A percentile compares a stretch with the other conserved stretches of the same genome.
phyloP scores from a whole-genome alignment of 2,888 invertebrate genomes.

The Chelonus formosanus region DNA sequence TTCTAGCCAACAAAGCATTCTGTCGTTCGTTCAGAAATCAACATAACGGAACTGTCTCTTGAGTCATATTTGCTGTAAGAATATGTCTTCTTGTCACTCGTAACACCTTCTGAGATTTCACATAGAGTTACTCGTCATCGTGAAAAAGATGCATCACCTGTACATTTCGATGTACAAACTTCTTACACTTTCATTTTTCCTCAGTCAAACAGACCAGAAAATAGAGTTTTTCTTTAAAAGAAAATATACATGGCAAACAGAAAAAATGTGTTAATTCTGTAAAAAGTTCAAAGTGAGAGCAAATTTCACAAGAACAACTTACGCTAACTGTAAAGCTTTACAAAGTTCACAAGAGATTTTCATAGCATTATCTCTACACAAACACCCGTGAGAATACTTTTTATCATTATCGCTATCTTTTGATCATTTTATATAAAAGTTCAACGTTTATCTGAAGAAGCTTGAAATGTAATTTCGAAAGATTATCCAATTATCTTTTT shows the following conservation, averaged over 20 bases:
- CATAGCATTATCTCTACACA: too few species aligned
- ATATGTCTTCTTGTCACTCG: constrained; percentile 29
- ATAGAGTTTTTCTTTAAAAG: constrained; percentile 7
- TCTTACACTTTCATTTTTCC: not conserved
- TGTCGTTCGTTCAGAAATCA: constrained; percentile 7
- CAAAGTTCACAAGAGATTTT: too few species aligned
- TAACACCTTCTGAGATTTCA: constrained; percentile 15
- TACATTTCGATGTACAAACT: constrained; percentile 2
- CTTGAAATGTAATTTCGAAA: too few species aligned
- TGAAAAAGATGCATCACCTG: constrained; percentile 26
- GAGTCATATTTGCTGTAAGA: constrained; percentile 21
- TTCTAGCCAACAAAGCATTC: not conserved
- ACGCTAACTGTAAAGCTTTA: too few species aligned
- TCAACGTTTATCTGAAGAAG: too few species aligned
- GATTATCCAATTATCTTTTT: too few species aligned
- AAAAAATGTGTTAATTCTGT: constrained; percentile 1
- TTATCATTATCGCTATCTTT: too few species aligned
- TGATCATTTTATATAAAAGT: too few species aligned
- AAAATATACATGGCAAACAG: constrained; percentile 1
- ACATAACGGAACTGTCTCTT: constrained; percentile 17
- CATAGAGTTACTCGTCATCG: constrained; percentile 2
- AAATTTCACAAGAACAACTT: too few species aligned
- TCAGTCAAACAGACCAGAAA: constrained; percentile 3
- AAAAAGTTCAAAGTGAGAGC: not conserved
- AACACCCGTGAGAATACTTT: too few species aligned